Evolutionary conservation across 1,140 invertebrate species (phyloP).

Genomic region (Lucilia sericata): DNA sequence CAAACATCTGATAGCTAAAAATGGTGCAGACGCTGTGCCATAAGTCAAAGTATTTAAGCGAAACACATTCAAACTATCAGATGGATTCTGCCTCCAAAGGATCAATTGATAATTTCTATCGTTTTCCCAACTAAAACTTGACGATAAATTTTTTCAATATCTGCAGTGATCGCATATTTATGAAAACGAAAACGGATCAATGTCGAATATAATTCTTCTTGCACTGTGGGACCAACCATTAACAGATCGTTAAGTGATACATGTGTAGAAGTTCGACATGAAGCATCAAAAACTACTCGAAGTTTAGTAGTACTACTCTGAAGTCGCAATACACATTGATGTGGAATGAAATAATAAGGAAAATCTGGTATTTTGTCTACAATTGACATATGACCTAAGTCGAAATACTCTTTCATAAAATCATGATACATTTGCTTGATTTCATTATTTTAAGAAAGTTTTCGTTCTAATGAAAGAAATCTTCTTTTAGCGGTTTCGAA

Average conservation of each 20-base stretch:
- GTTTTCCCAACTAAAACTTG: slow-evolving; percentile 50
- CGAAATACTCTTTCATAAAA: slow-evolving; percentile 61
- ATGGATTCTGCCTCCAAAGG: too few species aligned
- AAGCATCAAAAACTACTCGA: slow-evolving; percentile 44
- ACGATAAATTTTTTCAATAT: slow-evolving; percentile 61
- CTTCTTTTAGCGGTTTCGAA: slow-evolving; percentile 52
- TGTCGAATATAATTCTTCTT: slow-evolving; percentile 54
- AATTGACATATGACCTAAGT: slow-evolving; percentile 62
- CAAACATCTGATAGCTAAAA: slow-evolving; percentile 57
- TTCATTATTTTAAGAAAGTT: slow-evolving; percentile 55
- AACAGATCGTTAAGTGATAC: slow-evolving; percentile 51
- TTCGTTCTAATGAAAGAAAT: slow-evolving; percentile 57
- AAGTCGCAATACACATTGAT: slow-evolving; percentile 10
- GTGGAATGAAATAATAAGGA: slow-evolving; percentile 53
- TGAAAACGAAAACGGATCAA: slow-evolving; percentile 64
- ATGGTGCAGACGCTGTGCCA: slow-evolving; percentile 62
- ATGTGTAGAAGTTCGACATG: slow-evolving; percentile 40
- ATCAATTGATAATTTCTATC: too few species aligned
- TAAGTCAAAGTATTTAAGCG: slow-evolving; percentile 55
- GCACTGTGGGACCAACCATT: slow-evolving; percentile 48
- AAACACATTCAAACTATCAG: slow-evolving; percentile 47
- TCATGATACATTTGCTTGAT: slow-evolving; percentile 46
- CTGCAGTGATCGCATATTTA: slow-evolving; percentile 51
- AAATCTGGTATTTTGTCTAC: slow-evolving; percentile 51
- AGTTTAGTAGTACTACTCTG: slow-evolving; percentile 49